Base-by-base conservation (phyloP, 2,888 invertebrate genomes). In the Amblyteles armatorius region DNA sequence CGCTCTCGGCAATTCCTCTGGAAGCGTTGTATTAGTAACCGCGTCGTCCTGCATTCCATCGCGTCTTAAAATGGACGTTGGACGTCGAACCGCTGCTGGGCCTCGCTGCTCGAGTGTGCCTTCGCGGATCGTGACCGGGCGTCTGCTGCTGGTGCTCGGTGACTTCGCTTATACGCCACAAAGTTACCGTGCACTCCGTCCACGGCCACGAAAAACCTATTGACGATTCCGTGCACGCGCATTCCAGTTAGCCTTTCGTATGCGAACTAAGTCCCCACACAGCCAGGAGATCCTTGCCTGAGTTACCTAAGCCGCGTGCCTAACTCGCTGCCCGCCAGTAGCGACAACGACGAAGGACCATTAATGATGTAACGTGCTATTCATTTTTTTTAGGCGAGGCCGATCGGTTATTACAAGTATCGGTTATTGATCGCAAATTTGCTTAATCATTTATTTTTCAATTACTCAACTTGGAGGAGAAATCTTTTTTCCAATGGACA, bases 151-250 rank as follows among this genome's bases (percentile, higher is more conserved):
- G 19, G 50, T 26, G 3, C 57, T 9, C 57, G 67, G 44, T 52
- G 50, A 22, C 52, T 73, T 33, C 60, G 74, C 57, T 40, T 67
- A 16, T 72, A 3, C 36, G 72, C 22, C 57, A n/a, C 50, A 60
- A 36, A 33, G 36, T 48, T 48, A 74, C 44, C 11, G 68, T 29
- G 63, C 55, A 69, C 40, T 40, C 36, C 36, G 78, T 74, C 40
- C 71, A 72, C 74, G 78, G 68, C 52, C 74, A 50, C 82, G 55
- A 68, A 79, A 77, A 68, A 55, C 26, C 76, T 67, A 89, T 89
- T 88, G 79, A 77, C 57, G 82, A 88, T 90, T 89, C 91, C 82
- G 86, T 87, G 88, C 90, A 90, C 90, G 89, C 89, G 87, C 89
- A 90, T 90, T 89, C 90, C 87, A 90, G 90, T 91, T 90, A 88